Evolutionary conservation across 1,140 invertebrate species (phyloP).

Genomic region (Paraescarpia echinospica): DNA sequence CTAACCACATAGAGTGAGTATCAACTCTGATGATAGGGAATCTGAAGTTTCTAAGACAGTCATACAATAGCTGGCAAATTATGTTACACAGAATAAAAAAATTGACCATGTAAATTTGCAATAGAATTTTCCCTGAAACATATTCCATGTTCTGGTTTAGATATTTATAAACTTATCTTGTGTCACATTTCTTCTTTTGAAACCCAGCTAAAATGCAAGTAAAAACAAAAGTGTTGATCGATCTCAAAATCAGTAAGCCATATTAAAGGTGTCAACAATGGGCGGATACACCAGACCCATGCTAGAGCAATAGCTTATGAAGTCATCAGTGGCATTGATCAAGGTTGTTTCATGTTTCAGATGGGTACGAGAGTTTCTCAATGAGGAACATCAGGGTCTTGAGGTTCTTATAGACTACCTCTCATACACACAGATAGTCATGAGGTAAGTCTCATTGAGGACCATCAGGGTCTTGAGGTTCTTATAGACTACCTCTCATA

Average conservation of each 20-base stretch:
- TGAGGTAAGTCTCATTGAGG: too few relatives aligned
- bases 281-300: too few relatives aligned
- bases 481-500: slow-evolving; percentile 34
- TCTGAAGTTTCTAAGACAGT: too few relatives aligned
- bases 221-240: neutral
- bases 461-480: too few relatives aligned
- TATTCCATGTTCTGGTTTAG: too few relatives aligned
- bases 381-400: slow-evolving; percentile 92
- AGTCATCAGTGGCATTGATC: neutral
- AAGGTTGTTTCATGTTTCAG: slow-evolving; percentile 62
- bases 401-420: slow-evolving; percentile 97
- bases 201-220: too few relatives aligned
- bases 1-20: slow-evolving; percentile 97
- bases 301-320: too few relatives aligned
- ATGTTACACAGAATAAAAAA: too few relatives aligned
- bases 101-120: too few relatives aligned
- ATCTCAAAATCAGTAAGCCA: neutral
- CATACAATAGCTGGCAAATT: too few relatives aligned
- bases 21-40: slow-evolving; percentile 22
- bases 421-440: slow-evolving; percentile 62
- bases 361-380: slow-evolving; percentile 97
- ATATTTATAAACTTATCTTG: neutral
- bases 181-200: neutral
- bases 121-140: too few relatives aligned
- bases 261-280: too few relatives aligned